These are phyloP conservation scores for Sebastes minor DNA, from an alignment of 2,797 vertebrate species.

Conservation along the genomic window DNA sequence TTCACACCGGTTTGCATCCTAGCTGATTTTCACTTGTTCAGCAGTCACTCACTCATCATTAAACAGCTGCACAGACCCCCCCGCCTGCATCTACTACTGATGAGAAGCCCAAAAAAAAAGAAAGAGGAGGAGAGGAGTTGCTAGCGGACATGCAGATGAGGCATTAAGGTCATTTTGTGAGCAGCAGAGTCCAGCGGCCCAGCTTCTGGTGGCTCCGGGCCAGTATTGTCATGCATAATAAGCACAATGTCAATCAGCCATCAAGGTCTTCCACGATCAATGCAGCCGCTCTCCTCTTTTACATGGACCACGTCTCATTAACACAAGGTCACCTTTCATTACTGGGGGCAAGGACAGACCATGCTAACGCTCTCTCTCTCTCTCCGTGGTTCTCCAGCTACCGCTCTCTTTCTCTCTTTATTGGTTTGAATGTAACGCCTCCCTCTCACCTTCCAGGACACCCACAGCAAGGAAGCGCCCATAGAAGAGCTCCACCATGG, in stretches of 20 bases:
- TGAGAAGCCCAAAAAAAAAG: constrained; percentile 10
- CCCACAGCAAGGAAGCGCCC: constrained; percentile 96
- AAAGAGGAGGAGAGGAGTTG: constrained; percentile 3
- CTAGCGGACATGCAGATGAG: constrained; percentile 74
- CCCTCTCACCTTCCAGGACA: constrained; percentile 91
- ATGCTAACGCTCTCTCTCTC: constrained; percentile 23
- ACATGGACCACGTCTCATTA: constrained; percentile 77
- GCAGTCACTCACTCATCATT: constrained; percentile 56
- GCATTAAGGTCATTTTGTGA: constrained; percentile 71
- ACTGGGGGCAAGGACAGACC: constrained; percentile 61
- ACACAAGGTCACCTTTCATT: constrained; percentile 79
- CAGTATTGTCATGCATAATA: constrained; percentile 81
- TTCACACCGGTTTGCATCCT: constrained; percentile 39
- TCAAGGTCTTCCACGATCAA: constrained; percentile 78
- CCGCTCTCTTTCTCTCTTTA: constrained; percentile 8
- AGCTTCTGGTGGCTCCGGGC: constrained; percentile 69
- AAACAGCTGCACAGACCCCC: constrained; percentile 21
- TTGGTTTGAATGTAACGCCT: constrained; percentile 37
- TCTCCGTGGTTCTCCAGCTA: constrained; percentile 17
- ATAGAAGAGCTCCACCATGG: constrained; percentile 98
- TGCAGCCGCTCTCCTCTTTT: constrained; percentile 64
- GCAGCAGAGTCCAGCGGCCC: constrained; percentile 61
- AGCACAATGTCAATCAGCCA: constrained; percentile 78
- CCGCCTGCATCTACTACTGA: constrained; percentile 19
- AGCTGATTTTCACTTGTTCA: constrained; percentile 54